Base-by-base conservation (phyloP, 2,113 vertebrate genomes). In the Apistogramma diplotaenia region DNA sequence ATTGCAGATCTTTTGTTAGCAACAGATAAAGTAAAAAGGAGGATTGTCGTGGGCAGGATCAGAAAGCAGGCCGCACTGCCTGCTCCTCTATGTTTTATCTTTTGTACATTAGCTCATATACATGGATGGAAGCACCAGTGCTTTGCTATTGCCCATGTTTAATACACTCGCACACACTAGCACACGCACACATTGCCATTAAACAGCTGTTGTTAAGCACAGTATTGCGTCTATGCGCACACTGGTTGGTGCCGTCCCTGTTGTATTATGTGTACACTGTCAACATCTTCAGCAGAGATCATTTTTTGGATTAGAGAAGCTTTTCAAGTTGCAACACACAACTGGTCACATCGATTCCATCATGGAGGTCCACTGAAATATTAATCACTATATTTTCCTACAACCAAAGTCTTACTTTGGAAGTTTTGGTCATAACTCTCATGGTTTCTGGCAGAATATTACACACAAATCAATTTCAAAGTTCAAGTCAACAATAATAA, bases 81-180 rank as follows among this genome's bases (percentile, higher is more conserved):
- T 91, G 83, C 87, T 81, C 85, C 78, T 83, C 73, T 55, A 46
- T 79, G 74, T 73, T 79, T 75, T 15, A 76, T 21, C 31, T 6
- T 46, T 84, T 81, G 67, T 76, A 82, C 74, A 83, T 91, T 91
- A 92, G 89, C 87, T 91, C 85, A 67, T 81, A 78, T 78, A 89
- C 76, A 86, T 82, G 79, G 87, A 90, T 90, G 87, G 90, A 92
- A 95, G 93, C 92, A 93, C 93, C 87, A 74, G 60, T 88, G 84
- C 76, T 84, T 78, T 85, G 76, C 88, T 95, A 94, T 95, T 95
- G 93, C 93, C 89, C 79, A 85, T 90, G 71, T 86, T 84, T 79
- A 53, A 76, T 11, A 65, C 53, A 77, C 60, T 40, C 70, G 23
- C 79, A 70, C 78, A 84, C 74, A 78, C 31, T 11, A 12, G 15